Percentiles rank a stretch among this genome's conserved stretches.
Conservation (phyloP, 2,797 vertebrate species). For the Lepilemur septentrionalis region DNA sequence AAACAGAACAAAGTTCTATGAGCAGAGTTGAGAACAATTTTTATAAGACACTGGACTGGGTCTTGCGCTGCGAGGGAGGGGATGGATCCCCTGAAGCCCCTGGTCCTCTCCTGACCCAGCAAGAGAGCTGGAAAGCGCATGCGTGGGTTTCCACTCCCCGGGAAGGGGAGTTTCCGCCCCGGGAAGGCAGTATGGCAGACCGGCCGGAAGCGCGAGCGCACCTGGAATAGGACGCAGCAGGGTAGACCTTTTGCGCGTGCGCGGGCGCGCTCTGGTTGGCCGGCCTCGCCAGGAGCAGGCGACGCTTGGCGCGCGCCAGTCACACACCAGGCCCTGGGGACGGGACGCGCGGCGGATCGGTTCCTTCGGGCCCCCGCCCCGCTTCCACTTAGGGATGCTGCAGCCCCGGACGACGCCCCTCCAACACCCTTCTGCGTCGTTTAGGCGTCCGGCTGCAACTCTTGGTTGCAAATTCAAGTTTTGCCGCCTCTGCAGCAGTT, state of each 20-base stretch:
- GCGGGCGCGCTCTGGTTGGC: neutral
- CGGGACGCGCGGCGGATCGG: rapidly evolving
- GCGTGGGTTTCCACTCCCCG: too few relatives aligned
- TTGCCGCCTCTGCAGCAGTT: neutral
- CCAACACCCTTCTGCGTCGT: neutral
- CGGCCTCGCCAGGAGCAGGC: rapidly evolving
- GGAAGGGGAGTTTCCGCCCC: constrained; percentile 70
- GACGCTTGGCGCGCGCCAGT: neutral
- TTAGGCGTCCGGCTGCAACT: neutral
- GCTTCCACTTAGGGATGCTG: neutral
- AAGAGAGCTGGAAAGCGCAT: constrained; percentile 47
- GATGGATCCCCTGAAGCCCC: constrained; percentile 73
- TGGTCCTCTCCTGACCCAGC: neutral
- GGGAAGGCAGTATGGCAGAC: neutral
- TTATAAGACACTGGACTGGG: neutral
- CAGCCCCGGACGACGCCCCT: neutral
- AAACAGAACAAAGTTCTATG: neutral
- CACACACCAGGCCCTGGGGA: rapidly evolving
- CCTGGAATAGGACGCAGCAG: neutral
- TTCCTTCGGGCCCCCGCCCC: rapidly evolving
- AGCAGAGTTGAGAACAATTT: neutral
- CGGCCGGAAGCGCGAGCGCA: constrained; percentile 56
- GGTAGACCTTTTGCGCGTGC: constrained; percentile 38
- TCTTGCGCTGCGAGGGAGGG: constrained; percentile 34
- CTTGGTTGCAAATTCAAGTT: neutral